Evolutionary conservation across 2,888 invertebrate genomes (phyloP), one percentile per base, ranked within the genome.

Genomic region (Folsomia candida): DNA sequence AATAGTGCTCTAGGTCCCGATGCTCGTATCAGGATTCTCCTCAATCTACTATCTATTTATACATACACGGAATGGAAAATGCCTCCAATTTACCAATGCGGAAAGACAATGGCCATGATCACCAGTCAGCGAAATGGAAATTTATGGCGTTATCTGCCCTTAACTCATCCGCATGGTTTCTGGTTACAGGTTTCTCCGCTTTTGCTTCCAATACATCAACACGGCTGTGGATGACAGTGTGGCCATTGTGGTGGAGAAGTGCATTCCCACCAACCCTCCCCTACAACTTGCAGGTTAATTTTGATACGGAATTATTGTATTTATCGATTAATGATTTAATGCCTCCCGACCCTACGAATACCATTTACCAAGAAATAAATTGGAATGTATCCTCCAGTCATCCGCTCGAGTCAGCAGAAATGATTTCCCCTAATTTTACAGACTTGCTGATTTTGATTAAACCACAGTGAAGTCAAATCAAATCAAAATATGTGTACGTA

Each of bases 171-270:
- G 24, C 58, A 2, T 37, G 37, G 37, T 57, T 59, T 27, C 58
- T 62, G 22, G 3, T n/a, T 70, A 14, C 67, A 80, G 80, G 65
- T 78, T 79, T 68, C 75, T 76, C 27, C 75, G 75, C 2, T 77
- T 79, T 67, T 80, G 80, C 64, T 80, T 80, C 70, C 80, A 80
- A 72, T 80, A 80, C 65, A 73, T 80, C 28, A 79, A 78, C 71
- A 79, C 76, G 26, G 80, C 77, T 18, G 77, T 77, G 65, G 80
- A 80, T 64, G 75, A 73, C 28, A 80, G 80, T 72, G 78, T 80
- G 11, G 73, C 78, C 14, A 75, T 78, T n/a, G 80, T 80, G 24
- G 59, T 78, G 27, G 80, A 80, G 67, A 76, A 75, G 58, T 80
- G 80, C 67, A 68, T 80, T 59, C 76, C 78, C 2, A 78, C 78